Evolutionary conservation across 2,113 vertebrate species (phyloP).

Genomic region (Callopanchax toddi): DNA sequence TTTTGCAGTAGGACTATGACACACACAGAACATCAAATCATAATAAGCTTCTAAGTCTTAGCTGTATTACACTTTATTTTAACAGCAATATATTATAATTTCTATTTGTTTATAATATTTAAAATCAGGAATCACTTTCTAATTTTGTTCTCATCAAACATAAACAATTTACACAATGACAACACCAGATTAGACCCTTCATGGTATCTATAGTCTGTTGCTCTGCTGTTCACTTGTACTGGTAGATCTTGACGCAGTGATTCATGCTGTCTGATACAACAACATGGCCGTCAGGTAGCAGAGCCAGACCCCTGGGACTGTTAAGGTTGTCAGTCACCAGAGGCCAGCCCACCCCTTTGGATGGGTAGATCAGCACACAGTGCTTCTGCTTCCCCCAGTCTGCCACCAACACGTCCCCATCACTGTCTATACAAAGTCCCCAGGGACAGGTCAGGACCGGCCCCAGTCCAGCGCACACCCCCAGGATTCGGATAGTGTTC

Average conservation of each 20-base stretch:
- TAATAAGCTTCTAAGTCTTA: too few relatives aligned
- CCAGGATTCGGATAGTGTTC: conserved; percentile 80
- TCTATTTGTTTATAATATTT: too few relatives aligned
- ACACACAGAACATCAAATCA: too few relatives aligned
- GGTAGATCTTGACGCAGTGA: conserved; percentile 83
- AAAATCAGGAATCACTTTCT: too few relatives aligned
- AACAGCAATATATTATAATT: too few relatives aligned
- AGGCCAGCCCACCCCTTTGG: conserved; percentile 70
- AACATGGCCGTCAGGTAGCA: conserved; percentile 77
- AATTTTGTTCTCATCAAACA: too few relatives aligned
- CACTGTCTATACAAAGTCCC: conserved; percentile 82
- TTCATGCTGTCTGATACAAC: conserved; percentile 85
- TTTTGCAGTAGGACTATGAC: too few relatives aligned
- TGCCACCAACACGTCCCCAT: conserved; percentile 81
- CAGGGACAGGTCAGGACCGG: conserved; percentile 81
- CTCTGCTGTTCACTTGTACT: conserved; percentile 72
- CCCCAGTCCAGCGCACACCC: conserved; percentile 76
- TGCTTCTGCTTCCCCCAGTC: conserved; percentile 81
- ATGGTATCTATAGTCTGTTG: neutral
- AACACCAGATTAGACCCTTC: too few relatives aligned
- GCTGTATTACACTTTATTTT: too few relatives aligned
- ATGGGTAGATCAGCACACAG: conserved; percentile 76
- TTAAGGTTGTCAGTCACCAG: conserved; percentile 74
- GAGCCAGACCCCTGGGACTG: conserved; percentile 79
- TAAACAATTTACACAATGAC: too few relatives aligned